Evolutionary conservation across 2,888 invertebrate species (phyloP).

Genomic region (Synanthedon tipuliformis): DNA sequence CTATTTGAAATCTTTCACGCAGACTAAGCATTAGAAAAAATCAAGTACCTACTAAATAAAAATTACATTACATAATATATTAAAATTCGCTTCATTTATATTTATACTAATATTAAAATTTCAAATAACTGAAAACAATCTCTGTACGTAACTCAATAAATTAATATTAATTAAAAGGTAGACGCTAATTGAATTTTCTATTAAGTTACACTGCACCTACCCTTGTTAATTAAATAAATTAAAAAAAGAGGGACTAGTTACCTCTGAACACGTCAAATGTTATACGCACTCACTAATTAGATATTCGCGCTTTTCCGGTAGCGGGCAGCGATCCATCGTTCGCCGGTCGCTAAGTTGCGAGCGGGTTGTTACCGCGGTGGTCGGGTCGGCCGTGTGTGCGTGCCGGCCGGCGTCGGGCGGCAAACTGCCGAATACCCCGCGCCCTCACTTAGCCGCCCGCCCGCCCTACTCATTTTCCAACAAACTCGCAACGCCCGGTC

Average conservation of each 20-base stretch:
- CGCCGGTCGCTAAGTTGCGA: neutral
- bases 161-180: too few species aligned
- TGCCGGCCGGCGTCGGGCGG: slow-evolving; percentile 49
- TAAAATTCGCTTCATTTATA: too few species aligned
- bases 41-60: too few species aligned
- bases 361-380: slow-evolving; percentile 2
- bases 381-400: slow-evolving; percentile 20
- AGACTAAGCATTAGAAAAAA: too few species aligned
- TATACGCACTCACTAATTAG: neutral
- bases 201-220: neutral
- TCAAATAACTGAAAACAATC: too few species aligned
- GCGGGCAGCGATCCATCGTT: neutral
- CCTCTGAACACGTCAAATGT: neutral
- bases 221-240: neutral
- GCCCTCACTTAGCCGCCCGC: slow-evolving; percentile 6
- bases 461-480: neutral
- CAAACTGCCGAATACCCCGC: slow-evolving; percentile 39
- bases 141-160: too few species aligned
- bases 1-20: too few species aligned
- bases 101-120: too few species aligned
- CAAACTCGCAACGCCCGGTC: neutral
- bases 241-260: neutral
- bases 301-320: neutral
- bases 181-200: too few species aligned
- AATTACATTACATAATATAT: too few species aligned